A percentile compares a stretch with the other conserved stretches of the same genome.
Evolutionary conservation across 2,888 invertebrate genomes (phyloP).

Genomic region (Sycophila texana): DNA sequence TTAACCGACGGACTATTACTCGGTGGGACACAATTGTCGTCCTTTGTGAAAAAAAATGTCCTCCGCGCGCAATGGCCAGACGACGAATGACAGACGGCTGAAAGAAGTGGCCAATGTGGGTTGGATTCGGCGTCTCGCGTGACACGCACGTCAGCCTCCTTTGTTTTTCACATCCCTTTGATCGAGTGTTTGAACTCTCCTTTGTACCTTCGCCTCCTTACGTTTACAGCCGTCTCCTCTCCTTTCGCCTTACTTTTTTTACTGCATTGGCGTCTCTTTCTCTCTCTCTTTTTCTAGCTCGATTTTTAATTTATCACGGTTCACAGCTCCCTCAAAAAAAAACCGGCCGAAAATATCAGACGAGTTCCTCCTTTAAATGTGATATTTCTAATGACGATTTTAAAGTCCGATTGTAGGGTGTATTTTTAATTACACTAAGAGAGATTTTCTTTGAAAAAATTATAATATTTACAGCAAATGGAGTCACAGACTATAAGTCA

Average conservation of each 20-base stretch:
- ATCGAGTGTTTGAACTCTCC: slow-evolving; percentile 67
- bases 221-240: slow-evolving; percentile 27
- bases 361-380: too few species aligned
- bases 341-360: too few species aligned
- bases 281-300: slow-evolving; percentile 3
- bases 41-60: slow-evolving; percentile 49
- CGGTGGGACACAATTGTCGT: slow-evolving; percentile 39
- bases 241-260: background rate
- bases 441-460: too few species aligned
- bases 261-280: background rate
- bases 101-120: slow-evolving; percentile 76
- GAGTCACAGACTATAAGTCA: too few species aligned
- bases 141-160: slow-evolving; percentile 72
- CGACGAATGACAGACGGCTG: slow-evolving; percentile 72
- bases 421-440: too few species aligned
- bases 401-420: too few species aligned
- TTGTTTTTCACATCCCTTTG: slow-evolving; percentile 72
- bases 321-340: background rate
- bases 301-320: slow-evolving; percentile 48
- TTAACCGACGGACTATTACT: slow-evolving; percentile 39
- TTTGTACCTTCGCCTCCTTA: slow-evolving; percentile 60
- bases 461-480: too few species aligned
- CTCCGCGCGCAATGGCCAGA: slow-evolving; percentile 33
- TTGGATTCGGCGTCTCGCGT: slow-evolving; percentile 74
- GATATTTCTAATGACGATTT: too few species aligned